A percentile compares a stretch with the other conserved stretches of the same genome.
phyloP scores from a whole-genome alignment of 2,888 invertebrate genomes.

The Creontiades dilutus region DNA sequence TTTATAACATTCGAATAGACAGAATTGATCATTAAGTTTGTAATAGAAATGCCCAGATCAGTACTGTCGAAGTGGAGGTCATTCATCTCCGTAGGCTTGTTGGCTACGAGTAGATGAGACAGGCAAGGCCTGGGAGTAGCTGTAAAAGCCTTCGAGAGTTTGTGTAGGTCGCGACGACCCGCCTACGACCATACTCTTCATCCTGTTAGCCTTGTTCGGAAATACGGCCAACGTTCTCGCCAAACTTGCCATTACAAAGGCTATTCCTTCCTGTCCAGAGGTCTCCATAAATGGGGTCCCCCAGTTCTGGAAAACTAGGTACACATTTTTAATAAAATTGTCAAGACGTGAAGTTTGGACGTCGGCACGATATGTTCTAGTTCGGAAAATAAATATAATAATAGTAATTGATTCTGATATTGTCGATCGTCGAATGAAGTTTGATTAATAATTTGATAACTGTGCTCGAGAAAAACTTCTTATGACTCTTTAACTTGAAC shows the following conservation, averaged over 20 bases:
- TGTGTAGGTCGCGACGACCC: conserved; percentile 17
- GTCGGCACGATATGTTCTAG: too few relatives aligned
- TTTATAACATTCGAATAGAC: too few relatives aligned
- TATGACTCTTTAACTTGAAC: too few relatives aligned
- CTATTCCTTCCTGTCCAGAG: background rate
- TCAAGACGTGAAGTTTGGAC: too few relatives aligned
- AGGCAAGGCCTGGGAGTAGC: conserved; percentile 8
- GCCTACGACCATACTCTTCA: background rate
- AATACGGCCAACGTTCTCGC: conserved; percentile 12
- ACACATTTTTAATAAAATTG: too few relatives aligned
- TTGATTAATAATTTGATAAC: too few relatives aligned
- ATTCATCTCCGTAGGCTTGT: conserved; percentile 10
- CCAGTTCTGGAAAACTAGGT: background rate
- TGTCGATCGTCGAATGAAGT: too few relatives aligned
- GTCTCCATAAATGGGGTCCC: background rate
- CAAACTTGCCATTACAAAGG: background rate
- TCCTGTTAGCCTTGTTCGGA: conserved; percentile 36
- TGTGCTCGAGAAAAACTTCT: too few relatives aligned
- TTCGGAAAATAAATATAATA: too few relatives aligned
- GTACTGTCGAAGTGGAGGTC: background rate
- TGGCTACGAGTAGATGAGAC: background rate
- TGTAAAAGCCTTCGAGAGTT: background rate
- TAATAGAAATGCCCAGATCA: background rate
- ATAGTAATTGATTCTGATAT: too few relatives aligned
- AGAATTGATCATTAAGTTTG: too few relatives aligned